Conservation (phyloP, 2,113 vertebrate species). For the human region GRCh38 chr22:46528001-46528500, state of each 20-base stretch:
- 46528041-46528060: too few relatives aligned
- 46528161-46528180: accelerated
- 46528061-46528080: background rate
- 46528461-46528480: accelerated
- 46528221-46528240: accelerated
- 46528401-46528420: background rate
- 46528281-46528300: background rate
- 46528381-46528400: background rate
- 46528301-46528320: background rate
- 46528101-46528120: too few relatives aligned
- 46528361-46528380: background rate
- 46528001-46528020: too few relatives aligned
- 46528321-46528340: background rate
- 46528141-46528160: accelerated
- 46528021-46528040: too few relatives aligned
- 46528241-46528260: background rate
- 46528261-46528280: background rate
- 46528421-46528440: accelerated
- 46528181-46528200: accelerated
- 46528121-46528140: background rate
- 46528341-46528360: background rate
- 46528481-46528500: accelerated
- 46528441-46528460: accelerated
- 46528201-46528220: background rate
- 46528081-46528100: too few relatives aligned